Base-by-base conservation (phyloP, 1,140 invertebrate genomes). In the Macrostomum lignano region DNA sequence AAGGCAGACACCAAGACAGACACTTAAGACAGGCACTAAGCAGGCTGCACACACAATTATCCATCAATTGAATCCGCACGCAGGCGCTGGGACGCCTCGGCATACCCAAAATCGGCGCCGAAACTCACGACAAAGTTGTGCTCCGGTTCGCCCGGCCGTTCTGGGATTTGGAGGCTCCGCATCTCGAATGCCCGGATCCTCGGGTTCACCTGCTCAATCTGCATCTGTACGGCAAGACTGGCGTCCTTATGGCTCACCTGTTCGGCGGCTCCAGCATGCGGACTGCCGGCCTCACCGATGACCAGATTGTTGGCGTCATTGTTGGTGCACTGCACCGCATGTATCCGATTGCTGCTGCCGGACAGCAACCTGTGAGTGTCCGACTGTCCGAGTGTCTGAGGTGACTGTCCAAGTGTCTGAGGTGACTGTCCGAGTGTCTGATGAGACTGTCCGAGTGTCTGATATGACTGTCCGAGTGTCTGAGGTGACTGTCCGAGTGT, bases 121-220 rank as follows among this genome's bases (percentile, higher is more conserved):
- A 33, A 33, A 33, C 32, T 6, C 32, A 33, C 20, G 19, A 33
- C 20, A 33, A 33, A 28, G 26, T 28, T 28, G 19, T 24, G 23
- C 9, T 28, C 3, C 9, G 19, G 20, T 13, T 33, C 3, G 32
- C 26, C 9, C 4, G 24, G 7, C 13, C 9, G 15, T 33, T 33
- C 19, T 33, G 32, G 32, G 32, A 33, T 17, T n/a, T 7, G 10
- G 17, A 33, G 24, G 24, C 24, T 13, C 32, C 32, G 4, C 13
- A 33, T 33, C 24, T 33, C 26, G 32, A 33, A 33, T 33, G 13
- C 5, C 13, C 13, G 14, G 32, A 33, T 21, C 11, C 32, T 10
- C 10, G 32, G 10, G 24, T 33, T 11, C 32, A 33, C 11, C 24
- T 33, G 4, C 19, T 33, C 6, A 33, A 33, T 11, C 19, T 33